Evolutionary conservation across 2,113 vertebrate genomes (phyloP), one percentile per base, ranked within the genome.

Genomic region (Pomatostomus ruficeps): DNA sequence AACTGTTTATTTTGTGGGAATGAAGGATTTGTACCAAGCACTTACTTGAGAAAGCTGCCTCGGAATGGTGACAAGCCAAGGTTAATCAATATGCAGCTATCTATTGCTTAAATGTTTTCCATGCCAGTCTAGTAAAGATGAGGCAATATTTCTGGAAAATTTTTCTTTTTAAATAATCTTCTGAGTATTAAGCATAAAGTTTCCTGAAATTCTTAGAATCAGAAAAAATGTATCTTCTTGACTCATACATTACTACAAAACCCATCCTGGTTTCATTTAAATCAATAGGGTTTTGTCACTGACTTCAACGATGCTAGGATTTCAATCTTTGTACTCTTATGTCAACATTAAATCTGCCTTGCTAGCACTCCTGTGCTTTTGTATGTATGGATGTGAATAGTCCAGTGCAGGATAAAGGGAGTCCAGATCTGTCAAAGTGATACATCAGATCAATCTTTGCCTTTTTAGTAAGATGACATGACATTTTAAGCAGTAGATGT

Each of bases 1-100:
- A 91, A 43, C 19, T 42, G n/a, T 66, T 97, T 66, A 54, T 93
- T 95, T 95, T 86, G 57, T 68, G 86, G 93, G 87, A 93, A 91
- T 70, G 90, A 94, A 96, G 92, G 90, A 57, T 94, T 96, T 22
- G 61, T 66, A 93, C 94, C 35, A 1, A 61, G 68, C 7, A 22
- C 35, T 68, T 90, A 31, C 85, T 65, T 93, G 68, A 92, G 67
- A 75, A 94, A 91, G 65, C 72, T 91, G 36, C 79, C 65, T 67
- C 63, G 76, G 84, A 88, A 61, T 68, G 66, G 76, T 66, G 86
- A 88, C 52, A 84, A 95, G 71, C 62, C 58, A 59, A 75, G 84
- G 75, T 83, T 83, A 95, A 91, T 83, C 49, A 80, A 65, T 71
- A 83, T 66, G 35, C 57, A 88, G 55, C 18, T 40, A 74, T 45